These are phyloP conservation scores for Sylvia borin DNA, from an alignment of 2,797 vertebrate species.

Conservation along the genomic window DNA sequence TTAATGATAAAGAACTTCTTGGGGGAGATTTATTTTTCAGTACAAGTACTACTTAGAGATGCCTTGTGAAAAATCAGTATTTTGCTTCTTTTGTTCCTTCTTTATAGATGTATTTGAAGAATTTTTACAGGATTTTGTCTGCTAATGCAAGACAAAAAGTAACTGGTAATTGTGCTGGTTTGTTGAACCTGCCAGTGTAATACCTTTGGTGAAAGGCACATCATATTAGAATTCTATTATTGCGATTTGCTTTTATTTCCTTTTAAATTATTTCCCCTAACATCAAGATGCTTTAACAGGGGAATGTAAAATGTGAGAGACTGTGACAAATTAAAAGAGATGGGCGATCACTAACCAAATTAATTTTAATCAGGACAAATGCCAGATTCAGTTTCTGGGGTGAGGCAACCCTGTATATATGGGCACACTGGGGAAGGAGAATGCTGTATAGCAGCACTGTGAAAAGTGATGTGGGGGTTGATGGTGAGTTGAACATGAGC, in stretches of 20 bases:
- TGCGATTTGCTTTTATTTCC: background rate
- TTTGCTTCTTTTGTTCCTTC: background rate
- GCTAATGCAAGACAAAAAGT: background rate
- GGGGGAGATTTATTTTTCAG: background rate
- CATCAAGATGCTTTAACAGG: background rate
- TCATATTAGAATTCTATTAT: background rate
- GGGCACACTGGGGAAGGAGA: background rate
- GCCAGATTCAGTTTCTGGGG: background rate
- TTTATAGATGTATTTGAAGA: background rate
- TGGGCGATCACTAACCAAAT: background rate
- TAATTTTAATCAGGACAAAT: background rate
- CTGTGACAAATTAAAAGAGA: background rate
- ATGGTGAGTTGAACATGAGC: background rate
- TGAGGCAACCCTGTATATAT: background rate
- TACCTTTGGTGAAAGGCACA: background rate
- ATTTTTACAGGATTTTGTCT: background rate
- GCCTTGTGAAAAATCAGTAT: background rate
- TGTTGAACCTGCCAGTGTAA: background rate
- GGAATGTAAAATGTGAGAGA: background rate
- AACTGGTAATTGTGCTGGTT: background rate
- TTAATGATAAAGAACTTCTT: background rate
- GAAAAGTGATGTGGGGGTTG: background rate
- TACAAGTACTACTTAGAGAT: background rate
- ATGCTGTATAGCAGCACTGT: background rate
- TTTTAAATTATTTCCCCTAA: background rate